Evolutionary conservation across 37 sponge, comb jelly and placozoan genomes (phyloP), one percentile per base, ranked within the genome.

Genomic region (Beroe forskalii): DNA sequence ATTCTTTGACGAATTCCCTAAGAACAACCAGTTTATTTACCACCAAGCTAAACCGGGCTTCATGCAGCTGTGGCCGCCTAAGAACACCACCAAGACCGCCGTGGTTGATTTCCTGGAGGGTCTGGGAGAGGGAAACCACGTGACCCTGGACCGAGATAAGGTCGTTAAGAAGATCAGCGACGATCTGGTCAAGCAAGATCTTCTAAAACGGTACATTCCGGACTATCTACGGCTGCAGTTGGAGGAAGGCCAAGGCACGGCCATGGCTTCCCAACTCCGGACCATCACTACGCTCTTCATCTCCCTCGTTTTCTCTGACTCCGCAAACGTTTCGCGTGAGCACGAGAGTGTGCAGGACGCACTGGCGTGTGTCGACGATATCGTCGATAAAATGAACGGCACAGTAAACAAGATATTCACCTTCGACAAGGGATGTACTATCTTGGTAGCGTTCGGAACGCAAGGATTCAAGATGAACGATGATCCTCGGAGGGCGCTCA

Each of bases 351-450:
- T 80, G 40, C 86, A 80, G 30, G 86, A 80, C 22, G 86, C 86
- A 41, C 86, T 80, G 55, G 20, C 40, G 0, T 80, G 86, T 80
- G 42, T 80, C 31, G 86, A 80, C 20, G 86, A 80, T 32, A 80
- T 80, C 48, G 86, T 80, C 28, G 86, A 80, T 24, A 80, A 80
- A 27, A 80, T 80, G 86, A 80, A 80, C 31, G 97, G 97, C 0
- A 67, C 92, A 0, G 67, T 96, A 37, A 96, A 96, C 92, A 96
- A 96, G 76, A 93, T 96, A 19, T 96, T 96, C 86, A 96, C 94
- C 93, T 96, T 96, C 93, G 97, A 96, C 76, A 96, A 96, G 93
- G 97, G 97, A 22, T 97, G 97, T 40, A 97, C 97, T 0, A 94
- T 95, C 55, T 92, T 97, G 19, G 96, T 94, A 67, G 90, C 95